Conservation (phyloP, 92 coral and sea anemone genomes). For the Parazoanthus atlanticus region DNA sequence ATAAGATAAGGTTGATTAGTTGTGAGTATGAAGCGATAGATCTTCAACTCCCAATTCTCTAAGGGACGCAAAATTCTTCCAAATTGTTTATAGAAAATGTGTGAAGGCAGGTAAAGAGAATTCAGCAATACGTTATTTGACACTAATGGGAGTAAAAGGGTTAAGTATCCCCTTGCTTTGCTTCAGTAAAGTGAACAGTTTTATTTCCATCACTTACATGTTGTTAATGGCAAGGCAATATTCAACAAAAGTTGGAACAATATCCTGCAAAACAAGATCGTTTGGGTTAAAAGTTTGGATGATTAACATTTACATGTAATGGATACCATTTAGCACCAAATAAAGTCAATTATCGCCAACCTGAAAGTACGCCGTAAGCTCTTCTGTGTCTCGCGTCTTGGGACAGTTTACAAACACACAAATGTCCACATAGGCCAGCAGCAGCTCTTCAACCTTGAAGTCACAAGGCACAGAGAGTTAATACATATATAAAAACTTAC, state of each 20-base stretch:
- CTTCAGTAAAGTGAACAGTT: background rate
- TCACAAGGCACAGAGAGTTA: background rate
- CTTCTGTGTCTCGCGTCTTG: slow-evolving; percentile 55
- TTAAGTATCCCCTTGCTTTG: background rate
- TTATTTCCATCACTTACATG: slow-evolving; percentile 65
- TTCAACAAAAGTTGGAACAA: slow-evolving; percentile 80
- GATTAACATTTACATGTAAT: background rate
- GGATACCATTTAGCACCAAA: background rate
- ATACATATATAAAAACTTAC: background rate
- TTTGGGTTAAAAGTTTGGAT: background rate
- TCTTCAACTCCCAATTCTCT: too few relatives aligned
- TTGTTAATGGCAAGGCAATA: slow-evolving; percentile 86
- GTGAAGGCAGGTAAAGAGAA: too few relatives aligned
- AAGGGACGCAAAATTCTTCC: too few relatives aligned
- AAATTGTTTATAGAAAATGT: too few relatives aligned
- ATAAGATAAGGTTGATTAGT: too few relatives aligned
- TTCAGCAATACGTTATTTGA: too few relatives aligned
- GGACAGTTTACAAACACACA: slow-evolving; percentile 76
- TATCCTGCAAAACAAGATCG: slow-evolving; percentile 59
- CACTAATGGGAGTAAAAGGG: too few relatives aligned
- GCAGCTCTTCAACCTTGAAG: slow-evolving; percentile 75
- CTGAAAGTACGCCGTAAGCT: slow-evolving; percentile 74
- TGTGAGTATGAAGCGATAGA: too few relatives aligned
- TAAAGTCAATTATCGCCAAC: slow-evolving; percentile 32
- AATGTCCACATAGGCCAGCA: slow-evolving; percentile 72